These are phyloP conservation scores for Stegostoma tigrinum DNA, from an alignment of 2,113 vertebrate species.

Conservation along the genomic window DNA sequence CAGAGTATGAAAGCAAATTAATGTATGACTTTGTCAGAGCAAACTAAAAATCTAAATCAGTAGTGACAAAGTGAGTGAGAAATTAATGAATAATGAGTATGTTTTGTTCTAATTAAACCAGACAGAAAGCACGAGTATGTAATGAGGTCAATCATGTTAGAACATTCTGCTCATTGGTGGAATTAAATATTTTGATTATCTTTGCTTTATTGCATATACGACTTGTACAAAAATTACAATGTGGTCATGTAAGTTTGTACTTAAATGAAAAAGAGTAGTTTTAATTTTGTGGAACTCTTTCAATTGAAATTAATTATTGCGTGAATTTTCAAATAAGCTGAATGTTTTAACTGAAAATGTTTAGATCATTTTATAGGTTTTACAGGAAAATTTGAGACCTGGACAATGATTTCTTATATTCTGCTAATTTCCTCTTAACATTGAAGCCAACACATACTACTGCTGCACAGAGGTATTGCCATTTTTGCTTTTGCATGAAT, in stretches of 20 bases:
- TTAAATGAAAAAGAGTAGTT: not conserved
- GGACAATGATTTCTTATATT: not conserved
- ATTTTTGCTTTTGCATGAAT: slow-evolving; percentile 1
- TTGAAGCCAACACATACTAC: not conserved
- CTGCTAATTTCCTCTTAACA: not conserved
- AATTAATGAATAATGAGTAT: slow-evolving; percentile 5
- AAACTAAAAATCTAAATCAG: not conserved
- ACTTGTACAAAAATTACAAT: not conserved
- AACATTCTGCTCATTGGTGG: not conserved
- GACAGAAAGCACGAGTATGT: not conserved
- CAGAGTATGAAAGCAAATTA: not conserved
- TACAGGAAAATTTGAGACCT: not conserved
- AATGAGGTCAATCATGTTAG: slow-evolving; percentile 19
- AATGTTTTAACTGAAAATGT: not conserved
- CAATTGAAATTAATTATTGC: not conserved
- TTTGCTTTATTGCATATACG: not conserved
- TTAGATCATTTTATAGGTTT: not conserved
- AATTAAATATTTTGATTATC: not conserved
- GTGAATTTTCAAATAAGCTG: not conserved
- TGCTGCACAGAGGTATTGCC: not conserved
- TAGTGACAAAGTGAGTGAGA: not conserved
- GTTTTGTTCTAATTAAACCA: not conserved
- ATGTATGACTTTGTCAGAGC: not conserved
- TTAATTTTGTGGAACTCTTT: not conserved
- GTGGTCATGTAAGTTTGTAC: not conserved